phyloP scores from a whole-genome alignment of 1,140 invertebrate genomes.

The Diabrotica virgifera region DNA sequence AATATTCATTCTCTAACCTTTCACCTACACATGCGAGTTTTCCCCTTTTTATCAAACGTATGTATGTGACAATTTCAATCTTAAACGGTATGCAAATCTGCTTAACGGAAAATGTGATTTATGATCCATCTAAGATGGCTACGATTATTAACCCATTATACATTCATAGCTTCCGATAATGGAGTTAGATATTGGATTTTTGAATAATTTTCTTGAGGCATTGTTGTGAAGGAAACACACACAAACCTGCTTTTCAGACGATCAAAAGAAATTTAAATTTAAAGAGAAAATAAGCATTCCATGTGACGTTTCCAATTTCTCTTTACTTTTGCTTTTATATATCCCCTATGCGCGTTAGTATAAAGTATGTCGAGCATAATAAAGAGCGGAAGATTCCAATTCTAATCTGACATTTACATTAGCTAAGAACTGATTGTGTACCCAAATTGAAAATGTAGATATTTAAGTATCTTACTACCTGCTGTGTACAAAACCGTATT shows the following conservation, averaged over 20 bases:
- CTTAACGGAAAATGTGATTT: background rate
- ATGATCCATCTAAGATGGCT: conserved; percentile 4
- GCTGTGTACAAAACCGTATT: too few species aligned
- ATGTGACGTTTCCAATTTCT: conserved; percentile 1
- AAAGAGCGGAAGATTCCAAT: background rate
- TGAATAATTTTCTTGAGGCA: background rate
- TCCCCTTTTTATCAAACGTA: too few species aligned
- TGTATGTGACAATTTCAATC: too few species aligned
- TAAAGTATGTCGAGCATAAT: background rate
- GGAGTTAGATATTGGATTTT: conserved; percentile 2
- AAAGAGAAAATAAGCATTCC: conserved; percentile 1
- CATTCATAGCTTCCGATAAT: conserved; percentile 11
- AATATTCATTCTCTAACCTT: too few species aligned
- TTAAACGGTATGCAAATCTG: too few species aligned
- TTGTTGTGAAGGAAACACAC: conserved; percentile 2
- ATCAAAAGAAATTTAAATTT: conserved; percentile 3
- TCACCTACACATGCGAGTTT: too few species aligned
- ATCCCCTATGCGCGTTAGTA: background rate
- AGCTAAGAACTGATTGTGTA: background rate
- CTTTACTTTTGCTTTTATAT: conserved; percentile 1
- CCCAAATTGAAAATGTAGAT: background rate
- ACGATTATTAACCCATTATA: conserved; percentile 11
- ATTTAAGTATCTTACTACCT: too few species aligned
- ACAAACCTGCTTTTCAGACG: background rate
- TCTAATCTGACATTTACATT: background rate